Percentiles rank a stretch among this genome's conserved stretches.
Evolutionary conservation across 2,113 vertebrate genomes (phyloP).

Genomic region (Rhea americana): DNA sequence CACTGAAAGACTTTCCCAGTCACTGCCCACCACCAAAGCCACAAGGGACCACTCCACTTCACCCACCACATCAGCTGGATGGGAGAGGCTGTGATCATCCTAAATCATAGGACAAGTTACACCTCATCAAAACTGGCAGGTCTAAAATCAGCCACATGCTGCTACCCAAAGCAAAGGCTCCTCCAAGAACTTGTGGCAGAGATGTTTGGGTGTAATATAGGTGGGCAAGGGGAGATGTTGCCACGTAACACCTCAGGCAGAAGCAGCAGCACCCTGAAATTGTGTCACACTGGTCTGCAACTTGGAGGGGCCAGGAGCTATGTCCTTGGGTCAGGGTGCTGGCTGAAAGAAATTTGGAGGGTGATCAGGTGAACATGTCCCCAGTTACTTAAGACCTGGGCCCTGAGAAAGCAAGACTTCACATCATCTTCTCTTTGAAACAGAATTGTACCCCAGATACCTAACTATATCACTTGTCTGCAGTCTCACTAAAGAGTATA

Average conservation of each 20-base stretch:
- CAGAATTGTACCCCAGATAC: background rate
- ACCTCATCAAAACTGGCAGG: background rate
- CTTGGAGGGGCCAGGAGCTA: too few relatives aligned
- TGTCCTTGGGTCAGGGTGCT: background rate
- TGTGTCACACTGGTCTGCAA: background rate
- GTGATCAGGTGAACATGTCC: background rate
- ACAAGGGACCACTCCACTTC: rapidly evolving
- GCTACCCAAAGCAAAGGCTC: too few relatives aligned
- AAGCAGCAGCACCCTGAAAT: background rate
- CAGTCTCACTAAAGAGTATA: background rate
- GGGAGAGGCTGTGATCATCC: background rate
- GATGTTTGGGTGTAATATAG: too few relatives aligned
- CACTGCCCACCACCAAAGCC: background rate
- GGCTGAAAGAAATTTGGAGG: background rate
- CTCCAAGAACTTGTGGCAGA: too few relatives aligned
- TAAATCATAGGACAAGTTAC: rapidly evolving
- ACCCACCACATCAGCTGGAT: rapidly evolving
- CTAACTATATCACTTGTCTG: background rate
- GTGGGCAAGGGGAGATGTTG: too few relatives aligned
- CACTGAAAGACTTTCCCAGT: background rate
- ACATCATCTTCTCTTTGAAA: background rate
- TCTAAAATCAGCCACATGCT: too few relatives aligned
- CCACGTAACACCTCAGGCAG: background rate
- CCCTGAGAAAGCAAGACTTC: background rate
- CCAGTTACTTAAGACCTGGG: background rate